Percentiles rank a stretch among this genome's conserved stretches.
phyloP scores from a whole-genome alignment of 2,113 vertebrate species.

The Microtus oregoni region DNA sequence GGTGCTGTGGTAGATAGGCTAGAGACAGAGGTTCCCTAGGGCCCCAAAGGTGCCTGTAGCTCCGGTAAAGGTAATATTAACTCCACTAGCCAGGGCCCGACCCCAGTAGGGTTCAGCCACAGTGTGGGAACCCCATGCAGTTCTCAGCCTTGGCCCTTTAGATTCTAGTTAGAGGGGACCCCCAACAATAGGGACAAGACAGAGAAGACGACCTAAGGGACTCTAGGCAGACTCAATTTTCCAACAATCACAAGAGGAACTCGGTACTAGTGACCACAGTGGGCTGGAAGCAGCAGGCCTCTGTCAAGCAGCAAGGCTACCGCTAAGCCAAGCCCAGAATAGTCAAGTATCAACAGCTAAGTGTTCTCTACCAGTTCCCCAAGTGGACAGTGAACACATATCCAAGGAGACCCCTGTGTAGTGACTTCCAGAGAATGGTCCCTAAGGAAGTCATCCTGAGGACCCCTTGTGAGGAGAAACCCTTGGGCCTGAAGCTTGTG shows the following conservation, averaged over 20 bases:
- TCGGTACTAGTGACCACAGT: neutral
- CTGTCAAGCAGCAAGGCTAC: neutral
- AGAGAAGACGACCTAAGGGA: neutral
- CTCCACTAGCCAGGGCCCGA: neutral
- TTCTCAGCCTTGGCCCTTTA: neutral
- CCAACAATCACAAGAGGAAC: neutral
- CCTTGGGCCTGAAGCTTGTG: neutral
- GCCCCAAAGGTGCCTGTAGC: neutral
- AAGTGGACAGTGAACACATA: too few species aligned
- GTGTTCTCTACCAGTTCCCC: neutral
- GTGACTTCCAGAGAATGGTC: neutral
- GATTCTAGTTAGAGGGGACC: neutral
- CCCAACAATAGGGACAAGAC: neutral
- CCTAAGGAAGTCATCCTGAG: neutral
- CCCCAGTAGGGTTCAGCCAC: neutral
- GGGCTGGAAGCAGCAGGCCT: neutral
- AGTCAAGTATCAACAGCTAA: neutral
- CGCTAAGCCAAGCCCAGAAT: neutral
- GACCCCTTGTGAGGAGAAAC: neutral
- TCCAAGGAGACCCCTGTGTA: neutral
- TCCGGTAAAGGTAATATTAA: slow-evolving; percentile 5
- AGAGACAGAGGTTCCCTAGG: neutral
- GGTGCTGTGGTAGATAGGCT: slow-evolving; percentile 12
- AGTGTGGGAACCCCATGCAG: neutral
- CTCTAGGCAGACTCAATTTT: neutral